These are phyloP conservation scores for Sphenodon punctatus DNA, from an alignment of 2,797 vertebrate genomes.

Conservation along the genomic window DNA sequence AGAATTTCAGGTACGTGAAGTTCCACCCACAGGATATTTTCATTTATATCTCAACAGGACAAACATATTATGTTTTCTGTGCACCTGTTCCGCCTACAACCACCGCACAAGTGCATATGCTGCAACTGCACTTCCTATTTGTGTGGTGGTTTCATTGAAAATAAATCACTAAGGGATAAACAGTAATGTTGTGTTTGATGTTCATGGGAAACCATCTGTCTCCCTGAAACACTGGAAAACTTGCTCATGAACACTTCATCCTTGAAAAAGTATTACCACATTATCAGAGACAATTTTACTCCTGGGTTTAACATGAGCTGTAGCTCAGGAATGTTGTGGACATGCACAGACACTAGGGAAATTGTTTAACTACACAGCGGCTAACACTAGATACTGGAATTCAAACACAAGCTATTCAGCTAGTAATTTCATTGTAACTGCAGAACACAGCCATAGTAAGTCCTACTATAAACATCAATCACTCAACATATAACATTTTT, in stretches of 20 bases:
- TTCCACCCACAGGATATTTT: background rate
- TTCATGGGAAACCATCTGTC: background rate
- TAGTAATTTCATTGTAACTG: background rate
- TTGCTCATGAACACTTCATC: constrained; percentile 33
- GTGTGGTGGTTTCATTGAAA: constrained; percentile 38
- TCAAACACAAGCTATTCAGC: background rate
- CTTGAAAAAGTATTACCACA: constrained; percentile 15
- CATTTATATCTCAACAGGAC: background rate
- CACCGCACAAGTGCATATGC: background rate
- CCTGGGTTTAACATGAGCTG: background rate
- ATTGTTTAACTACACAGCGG: background rate
- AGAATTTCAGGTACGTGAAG: background rate
- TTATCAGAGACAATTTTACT: background rate
- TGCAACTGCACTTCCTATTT: background rate
- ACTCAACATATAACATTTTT: rapidly evolving
- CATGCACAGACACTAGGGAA: background rate
- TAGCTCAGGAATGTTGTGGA: background rate
- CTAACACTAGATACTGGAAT: background rate
- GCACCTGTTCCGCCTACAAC: background rate
- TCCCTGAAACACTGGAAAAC: constrained; percentile 22
- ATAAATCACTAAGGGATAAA: constrained; percentile 1
- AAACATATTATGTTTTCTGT: background rate
- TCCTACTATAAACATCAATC: too few relatives aligned
- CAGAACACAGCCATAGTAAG: background rate
- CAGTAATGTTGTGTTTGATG: constrained; percentile 28